Evolutionary conservation across 92 coral and sea anemone genomes (phyloP), one percentile per base, ranked within the genome.

Genomic region (Zoanthus solanderi): DNA sequence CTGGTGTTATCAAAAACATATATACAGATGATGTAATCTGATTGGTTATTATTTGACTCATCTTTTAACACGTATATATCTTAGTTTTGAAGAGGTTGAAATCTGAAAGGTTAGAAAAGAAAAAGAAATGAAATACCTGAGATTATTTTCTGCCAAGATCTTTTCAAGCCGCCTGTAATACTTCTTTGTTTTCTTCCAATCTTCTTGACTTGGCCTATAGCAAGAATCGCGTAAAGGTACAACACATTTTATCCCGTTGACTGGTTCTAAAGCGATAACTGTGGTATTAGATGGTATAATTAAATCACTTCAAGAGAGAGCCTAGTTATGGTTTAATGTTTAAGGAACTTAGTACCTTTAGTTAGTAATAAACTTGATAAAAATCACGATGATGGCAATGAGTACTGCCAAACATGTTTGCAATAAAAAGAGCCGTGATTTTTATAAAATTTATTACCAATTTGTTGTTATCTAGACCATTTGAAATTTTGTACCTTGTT

Each of bases 91-190:
- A 63, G 2, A n/a, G 3, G 18, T 63, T 63, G 8, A n/a, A 63
- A 63, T 32, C 31, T 50, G 54, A 50, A 50, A 0, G 23, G 23
- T 50, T 50, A 1, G 4, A 0, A 30, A 63, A n/a, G 3, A 57
- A 57, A 69, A 12, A 30, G 7, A 18, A 31, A 9, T 69, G 75
- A 15, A 14, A 72, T 76, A 95, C 99, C 98, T 92, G 48, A 97
- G 93, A 82, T 97, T 97, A 80, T 97, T 97, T 78, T 93, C 87
- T 50, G 95, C 90, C 31, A 97, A 90, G 65, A 97, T 87, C 56
- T 87, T 93, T 91, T 97, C 99, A n/a, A 97, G 92, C 63, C 92
- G 94, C 72, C 90, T 97, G 92, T 95, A 95, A 87, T 97, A 97
- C 85, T 97, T 97, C 83, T 94, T 87, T 73, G 96, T 91, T 79